Base-by-base conservation (phyloP, 2,113 vertebrate genomes). In the Bufo gargarizans region DNA sequence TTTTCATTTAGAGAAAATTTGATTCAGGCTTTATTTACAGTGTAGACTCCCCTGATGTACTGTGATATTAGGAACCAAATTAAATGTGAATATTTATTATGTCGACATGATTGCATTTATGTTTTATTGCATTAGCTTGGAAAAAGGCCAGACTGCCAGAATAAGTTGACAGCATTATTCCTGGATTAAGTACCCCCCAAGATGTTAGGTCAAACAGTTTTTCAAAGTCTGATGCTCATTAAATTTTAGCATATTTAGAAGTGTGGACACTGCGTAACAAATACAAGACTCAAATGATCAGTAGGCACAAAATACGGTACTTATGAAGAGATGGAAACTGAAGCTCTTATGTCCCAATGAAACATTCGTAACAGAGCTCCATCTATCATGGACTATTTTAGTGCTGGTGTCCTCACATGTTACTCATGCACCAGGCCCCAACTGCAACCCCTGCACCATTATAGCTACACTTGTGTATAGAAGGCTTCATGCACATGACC, bases 81-180 rank as follows among this genome's bases (percentile, higher is more conserved):
- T 84, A 89, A 89, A 89, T 84, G 87, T 84, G 82, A 89, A 89
- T 71, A 89, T 84, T 84, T 82, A 69, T 89, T 78, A 78, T 84
- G 59, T 69, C 56, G 72, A 84, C 50, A n/a, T 89, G 87, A 88
- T 84, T 78, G 45, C 59, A 78, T 89, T 89, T 84, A 76, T 88
- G 56, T 65, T 88, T 89, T 84, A 89, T 89, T 84, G 87, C 82
- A 78, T 69, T 19, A 45, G 80, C 67, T 67, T 61, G 4, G 22
- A 78, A 77, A 89, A 78, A 78, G 76, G 50, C 49, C 87, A 84
- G 72, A 84, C 22, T 47, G 19, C 61, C 61, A 58, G 20, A 13
- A 77, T n/a, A 77, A 77, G 77, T 22, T 83, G 67, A 20, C 45
- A 47, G 53, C 53, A 74, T 88, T 88, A 88, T 88, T 83, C 49